phyloP scores from a whole-genome alignment of 2,888 invertebrate genomes.

The Machimus rusticus region DNA sequence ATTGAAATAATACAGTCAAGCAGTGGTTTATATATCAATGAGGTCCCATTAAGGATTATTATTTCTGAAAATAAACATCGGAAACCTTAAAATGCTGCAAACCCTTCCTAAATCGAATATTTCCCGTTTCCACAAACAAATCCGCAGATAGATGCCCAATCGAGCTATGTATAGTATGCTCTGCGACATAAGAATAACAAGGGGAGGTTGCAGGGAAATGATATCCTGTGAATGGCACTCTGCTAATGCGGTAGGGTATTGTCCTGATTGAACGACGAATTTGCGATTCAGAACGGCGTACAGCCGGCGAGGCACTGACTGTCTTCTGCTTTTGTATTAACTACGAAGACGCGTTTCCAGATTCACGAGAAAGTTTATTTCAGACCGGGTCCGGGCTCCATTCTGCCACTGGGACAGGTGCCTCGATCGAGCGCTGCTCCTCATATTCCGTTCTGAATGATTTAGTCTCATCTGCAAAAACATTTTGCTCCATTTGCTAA shows the following conservation, averaged over 20 bases:
- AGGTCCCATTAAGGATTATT: conserved; percentile 30
- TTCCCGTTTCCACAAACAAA: neutral
- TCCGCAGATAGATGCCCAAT: neutral
- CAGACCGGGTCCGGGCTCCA: neutral
- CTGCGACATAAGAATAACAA: neutral
- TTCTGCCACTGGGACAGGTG: neutral
- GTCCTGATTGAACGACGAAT: neutral
- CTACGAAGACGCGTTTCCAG: neutral
- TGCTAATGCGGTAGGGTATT: neutral
- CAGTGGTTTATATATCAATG: conserved; percentile 9
- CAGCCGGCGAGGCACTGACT: neutral
- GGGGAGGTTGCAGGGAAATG: neutral
- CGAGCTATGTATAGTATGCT: neutral
- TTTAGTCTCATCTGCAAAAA: neutral
- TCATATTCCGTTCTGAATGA: conserved; percentile 7
- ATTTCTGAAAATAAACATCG: conserved; percentile 31
- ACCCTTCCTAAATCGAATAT: conserved; percentile 29
- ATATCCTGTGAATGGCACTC: neutral
- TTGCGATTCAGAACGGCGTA: neutral
- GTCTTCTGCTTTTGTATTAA: neutral
- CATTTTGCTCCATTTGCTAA: conserved; percentile 27
- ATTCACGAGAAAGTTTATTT: neutral
- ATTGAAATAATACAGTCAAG: conserved; percentile 14
- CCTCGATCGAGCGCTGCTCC: neutral
- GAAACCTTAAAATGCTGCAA: conserved; percentile 21